Conservation (phyloP, 2,113 vertebrate genomes). For the Hippoglossus stenolepis region DNA sequence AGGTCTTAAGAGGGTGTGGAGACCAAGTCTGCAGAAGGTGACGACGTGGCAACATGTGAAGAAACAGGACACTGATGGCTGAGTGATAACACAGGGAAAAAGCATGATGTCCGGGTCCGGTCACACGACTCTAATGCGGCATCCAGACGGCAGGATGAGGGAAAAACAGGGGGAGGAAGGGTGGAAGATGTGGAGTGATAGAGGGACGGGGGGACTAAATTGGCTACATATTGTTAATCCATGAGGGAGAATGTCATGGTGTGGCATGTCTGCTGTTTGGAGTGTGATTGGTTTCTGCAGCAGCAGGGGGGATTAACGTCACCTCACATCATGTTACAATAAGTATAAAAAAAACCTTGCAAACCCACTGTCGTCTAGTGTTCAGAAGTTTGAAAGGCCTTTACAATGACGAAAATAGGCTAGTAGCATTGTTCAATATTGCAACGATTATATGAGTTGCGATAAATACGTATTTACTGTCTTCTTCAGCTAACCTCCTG, state of each 20-base stretch:
- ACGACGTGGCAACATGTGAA: constrained; percentile 51
- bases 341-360: not conserved
- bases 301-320: constrained; percentile 5
- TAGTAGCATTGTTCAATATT: too few species aligned
- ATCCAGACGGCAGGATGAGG: constrained; percentile 66
- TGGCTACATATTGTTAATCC: not conserved
- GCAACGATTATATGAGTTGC: too few species aligned
- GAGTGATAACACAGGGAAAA: constrained; percentile 57
- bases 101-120: constrained; percentile 27
- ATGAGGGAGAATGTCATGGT: not conserved
- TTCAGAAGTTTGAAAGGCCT: too few species aligned
- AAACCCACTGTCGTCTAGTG: not conserved
- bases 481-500: too few species aligned
- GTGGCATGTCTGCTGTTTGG: constrained; percentile 3
- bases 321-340: not conserved
- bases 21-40: constrained; percentile 53
- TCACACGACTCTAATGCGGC: constrained; percentile 48
- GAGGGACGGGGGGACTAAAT: constrained; percentile 14
- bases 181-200: constrained; percentile 16
- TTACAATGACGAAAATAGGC: too few species aligned
- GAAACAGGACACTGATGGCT: constrained; percentile 70
- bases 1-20: constrained; percentile 33
- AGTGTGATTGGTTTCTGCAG: constrained; percentile 6
- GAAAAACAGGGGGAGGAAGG: not conserved
- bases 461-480: too few species aligned